A percentile compares a stretch with the other conserved stretches of the same genome.
These are phyloP conservation scores for Loripinus fragilis DNA, from an alignment of 2,888 invertebrate species.

Conservation along the genomic window DNA sequence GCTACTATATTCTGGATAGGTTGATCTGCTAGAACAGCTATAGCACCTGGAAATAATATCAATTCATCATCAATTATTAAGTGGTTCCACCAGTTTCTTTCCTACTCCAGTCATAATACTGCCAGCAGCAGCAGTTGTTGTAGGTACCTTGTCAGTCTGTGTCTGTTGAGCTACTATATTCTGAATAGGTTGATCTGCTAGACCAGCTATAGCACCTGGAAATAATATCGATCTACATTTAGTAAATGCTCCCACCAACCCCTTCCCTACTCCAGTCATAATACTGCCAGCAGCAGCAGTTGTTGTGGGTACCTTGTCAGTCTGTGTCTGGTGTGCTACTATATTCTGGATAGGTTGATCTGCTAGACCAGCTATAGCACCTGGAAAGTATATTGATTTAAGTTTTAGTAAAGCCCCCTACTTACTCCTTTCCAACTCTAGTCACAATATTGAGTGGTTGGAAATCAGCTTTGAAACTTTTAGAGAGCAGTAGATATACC, in stretches of 20 bases:
- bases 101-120: slow-evolving; percentile 88
- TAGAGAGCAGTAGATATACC: too few relatives aligned
- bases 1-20: slow-evolving; percentile 91
- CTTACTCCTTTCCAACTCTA: slow-evolving; percentile 93
- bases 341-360: slow-evolving; percentile 96
- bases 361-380: slow-evolving; percentile 96
- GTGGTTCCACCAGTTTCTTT: slow-evolving; percentile 93
- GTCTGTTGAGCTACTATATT: slow-evolving; percentile 85
- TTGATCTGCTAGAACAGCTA: slow-evolving; percentile 97
- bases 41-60: slow-evolving; percentile 91
- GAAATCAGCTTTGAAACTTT: too few relatives aligned
- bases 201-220: slow-evolving; percentile 94
- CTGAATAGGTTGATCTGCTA: slow-evolving; percentile 96
- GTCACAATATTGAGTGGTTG: slow-evolving; percentile 82
- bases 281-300: slow-evolving; percentile 84
- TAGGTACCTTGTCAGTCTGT: slow-evolving; percentile 35
- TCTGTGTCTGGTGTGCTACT: slow-evolving; percentile 50
- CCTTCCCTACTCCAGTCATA: slow-evolving; percentile 90
- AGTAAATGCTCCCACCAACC: slow-evolving; percentile 94
- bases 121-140: slow-evolving; percentile 84
- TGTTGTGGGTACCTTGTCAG: slow-evolving; percentile 44
- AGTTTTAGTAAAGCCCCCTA: slow-evolving; percentile 95
- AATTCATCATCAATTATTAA: too few relatives aligned
- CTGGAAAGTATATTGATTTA: slow-evolving; percentile 94
- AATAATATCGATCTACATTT: too few relatives aligned